A percentile compares a stretch with the other conserved stretches of the same genome.
Evolutionary conservation across 2,113 vertebrate species (phyloP).

Genomic region (Proteles cristata): DNA sequence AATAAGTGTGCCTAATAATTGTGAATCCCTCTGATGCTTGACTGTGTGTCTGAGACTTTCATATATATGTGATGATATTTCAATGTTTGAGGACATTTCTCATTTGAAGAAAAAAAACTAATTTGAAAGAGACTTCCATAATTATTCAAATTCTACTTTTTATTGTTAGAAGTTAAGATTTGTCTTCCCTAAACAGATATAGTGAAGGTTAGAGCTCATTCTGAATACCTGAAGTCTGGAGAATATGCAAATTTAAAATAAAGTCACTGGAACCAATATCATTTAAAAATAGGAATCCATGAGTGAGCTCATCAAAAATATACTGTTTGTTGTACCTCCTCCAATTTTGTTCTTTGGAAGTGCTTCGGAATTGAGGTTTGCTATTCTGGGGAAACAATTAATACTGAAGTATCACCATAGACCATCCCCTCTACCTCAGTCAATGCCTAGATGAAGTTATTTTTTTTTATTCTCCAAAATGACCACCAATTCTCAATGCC

Average conservation of each 20-base stretch:
- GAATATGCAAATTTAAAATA: background rate
- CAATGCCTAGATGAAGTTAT: background rate
- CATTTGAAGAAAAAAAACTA: background rate
- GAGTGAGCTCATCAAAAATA: background rate
- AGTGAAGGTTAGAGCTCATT: background rate
- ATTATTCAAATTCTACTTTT: background rate
- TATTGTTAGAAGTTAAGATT: background rate
- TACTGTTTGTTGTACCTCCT: accelerated
- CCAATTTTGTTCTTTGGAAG: background rate
- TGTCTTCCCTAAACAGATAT: background rate
- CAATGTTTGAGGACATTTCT: background rate
- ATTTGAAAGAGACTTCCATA: background rate
- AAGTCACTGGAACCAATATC: background rate
- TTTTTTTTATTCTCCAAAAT: background rate
- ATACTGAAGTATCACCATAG: background rate
- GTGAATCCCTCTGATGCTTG: background rate
- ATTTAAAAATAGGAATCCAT: background rate
- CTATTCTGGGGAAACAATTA: background rate
- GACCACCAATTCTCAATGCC: background rate
- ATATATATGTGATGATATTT: background rate
- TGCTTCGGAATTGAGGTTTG: background rate
- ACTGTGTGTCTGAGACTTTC: background rate
- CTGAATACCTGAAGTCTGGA: background rate
- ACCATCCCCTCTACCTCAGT: background rate
- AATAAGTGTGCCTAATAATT: background rate